phyloP scores from a whole-genome alignment of 2,888 invertebrate species.

The Plutella xylostella region DNA sequence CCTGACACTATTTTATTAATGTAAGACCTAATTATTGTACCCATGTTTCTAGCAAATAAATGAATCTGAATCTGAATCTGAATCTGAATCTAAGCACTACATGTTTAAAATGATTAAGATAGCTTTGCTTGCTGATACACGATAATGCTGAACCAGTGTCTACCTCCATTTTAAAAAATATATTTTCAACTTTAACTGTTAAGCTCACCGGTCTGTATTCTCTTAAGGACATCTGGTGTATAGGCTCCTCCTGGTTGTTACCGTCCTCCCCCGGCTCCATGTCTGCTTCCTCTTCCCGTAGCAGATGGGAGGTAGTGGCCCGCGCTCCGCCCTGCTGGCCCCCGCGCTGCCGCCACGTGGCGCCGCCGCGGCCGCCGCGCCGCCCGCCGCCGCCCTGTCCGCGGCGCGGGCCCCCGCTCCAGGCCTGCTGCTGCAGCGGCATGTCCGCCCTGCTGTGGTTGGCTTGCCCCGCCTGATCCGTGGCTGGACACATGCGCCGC shows the following conservation, averaged over 20 bases:
- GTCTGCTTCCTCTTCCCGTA: neutral
- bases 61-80: neutral
- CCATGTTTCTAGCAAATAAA: no score
- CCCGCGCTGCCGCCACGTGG: no score
- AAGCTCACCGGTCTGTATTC: slow-evolving; percentile 19
- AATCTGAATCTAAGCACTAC: neutral
- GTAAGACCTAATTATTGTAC: no score
- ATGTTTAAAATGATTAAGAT: neutral
- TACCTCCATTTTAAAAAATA: slow-evolving; percentile 18
- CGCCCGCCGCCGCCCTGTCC: neutral
- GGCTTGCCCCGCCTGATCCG: neutral
- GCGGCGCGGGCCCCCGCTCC: neutral
- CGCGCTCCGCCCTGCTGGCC: no score
- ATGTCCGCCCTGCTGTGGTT: no score
- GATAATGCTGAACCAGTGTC: slow-evolving; percentile 20
- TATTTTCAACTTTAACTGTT: slow-evolving; percentile 12
- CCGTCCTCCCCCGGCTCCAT: neutral
- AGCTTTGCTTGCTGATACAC: neutral
- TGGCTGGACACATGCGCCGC: no score
- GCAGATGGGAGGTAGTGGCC: neutral
- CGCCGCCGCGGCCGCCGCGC: neutral
- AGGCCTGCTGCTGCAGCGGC: no score
- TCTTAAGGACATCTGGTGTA: slow-evolving; percentile 14
- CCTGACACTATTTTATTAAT: no score
- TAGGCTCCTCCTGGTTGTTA: neutral